Conservation (phyloP, 2,888 invertebrate species). For the Incurvaria masculella region DNA sequence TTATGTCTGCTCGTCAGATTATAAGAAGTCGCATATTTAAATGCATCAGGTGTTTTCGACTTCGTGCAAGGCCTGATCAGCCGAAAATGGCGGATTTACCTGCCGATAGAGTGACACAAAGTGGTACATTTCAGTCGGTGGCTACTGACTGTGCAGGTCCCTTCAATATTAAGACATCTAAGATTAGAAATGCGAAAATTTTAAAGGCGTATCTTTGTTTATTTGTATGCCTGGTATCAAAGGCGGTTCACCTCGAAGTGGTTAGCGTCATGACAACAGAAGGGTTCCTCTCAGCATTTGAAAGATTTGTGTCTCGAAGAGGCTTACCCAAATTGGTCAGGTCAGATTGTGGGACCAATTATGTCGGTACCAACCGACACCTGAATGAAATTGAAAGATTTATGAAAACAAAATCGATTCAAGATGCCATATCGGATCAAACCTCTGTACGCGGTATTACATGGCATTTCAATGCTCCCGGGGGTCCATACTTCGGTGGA, state of each 20-base stretch:
- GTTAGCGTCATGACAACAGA: slow-evolving; percentile 6
- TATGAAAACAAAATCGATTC: background rate
- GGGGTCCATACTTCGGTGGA: slow-evolving; percentile 3
- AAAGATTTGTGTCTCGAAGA: slow-evolving; percentile 10
- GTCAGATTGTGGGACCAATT: slow-evolving; percentile 10
- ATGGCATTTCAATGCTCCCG: slow-evolving; percentile 1
- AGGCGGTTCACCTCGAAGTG: slow-evolving; percentile 10
- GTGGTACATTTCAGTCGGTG: background rate
- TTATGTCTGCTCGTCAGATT: background rate
- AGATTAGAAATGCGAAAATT: background rate
- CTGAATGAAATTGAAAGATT: slow-evolving; percentile 3
- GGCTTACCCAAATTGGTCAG: slow-evolving; percentile 4
- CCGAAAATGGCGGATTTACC: background rate
- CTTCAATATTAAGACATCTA: background rate
- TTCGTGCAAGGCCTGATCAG: background rate
- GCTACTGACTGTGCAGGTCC: slow-evolving; percentile 4
- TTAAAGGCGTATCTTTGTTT: slow-evolving; percentile 7
- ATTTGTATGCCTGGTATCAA: slow-evolving; percentile 8
- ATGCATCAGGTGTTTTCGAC: background rate
- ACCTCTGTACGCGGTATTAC: too few species aligned
- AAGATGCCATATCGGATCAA: too few species aligned
- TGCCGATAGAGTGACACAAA: background rate
- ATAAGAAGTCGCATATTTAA: background rate
- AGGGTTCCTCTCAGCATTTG: slow-evolving; percentile 6
- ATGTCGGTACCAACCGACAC: slow-evolving; percentile 6